phyloP scores from a whole-genome alignment of 2,888 invertebrate species.

The Tubulanus polymorphus region DNA sequence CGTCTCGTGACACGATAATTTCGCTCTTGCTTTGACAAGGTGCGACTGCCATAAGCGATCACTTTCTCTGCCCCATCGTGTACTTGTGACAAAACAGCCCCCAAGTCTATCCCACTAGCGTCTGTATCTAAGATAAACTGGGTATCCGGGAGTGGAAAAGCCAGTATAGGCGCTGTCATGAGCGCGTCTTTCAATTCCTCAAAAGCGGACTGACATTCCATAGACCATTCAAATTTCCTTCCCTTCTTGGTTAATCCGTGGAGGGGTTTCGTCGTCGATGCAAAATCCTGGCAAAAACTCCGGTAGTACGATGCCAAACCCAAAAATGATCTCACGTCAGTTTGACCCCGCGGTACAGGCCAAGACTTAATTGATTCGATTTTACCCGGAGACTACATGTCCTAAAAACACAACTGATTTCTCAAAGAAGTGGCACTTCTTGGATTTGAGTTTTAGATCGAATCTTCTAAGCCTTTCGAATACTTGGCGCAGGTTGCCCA shows the following conservation, averaged over 20 bases:
- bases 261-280: constrained; percentile 4
- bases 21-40: constrained; percentile 11
- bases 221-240: not conserved
- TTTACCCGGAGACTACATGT: constrained; percentile 1
- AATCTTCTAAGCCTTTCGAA: constrained; percentile 3
- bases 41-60: constrained; percentile 11
- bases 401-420: constrained; percentile 5
- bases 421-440: constrained; percentile 11
- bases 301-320: constrained; percentile 6
- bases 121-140: constrained; percentile 8
- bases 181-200: not conserved
- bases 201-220: not conserved
- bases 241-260: not conserved
- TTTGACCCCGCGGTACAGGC: not conserved
- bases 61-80: constrained; percentile 11
- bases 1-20: constrained; percentile 13
- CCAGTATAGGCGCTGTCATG: not conserved
- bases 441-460: constrained; percentile 11
- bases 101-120: constrained; percentile 7
- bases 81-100: constrained; percentile 11
- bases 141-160: not conserved
- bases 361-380: not conserved
- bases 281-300: constrained; percentile 1
- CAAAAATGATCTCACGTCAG: constrained; percentile 2
- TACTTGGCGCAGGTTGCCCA: constrained; percentile 4